A percentile compares a stretch with the other conserved stretches of the same genome.
phyloP scores from a whole-genome alignment of 1,140 invertebrate genomes.

The Oryctes rhinoceros region DNA sequence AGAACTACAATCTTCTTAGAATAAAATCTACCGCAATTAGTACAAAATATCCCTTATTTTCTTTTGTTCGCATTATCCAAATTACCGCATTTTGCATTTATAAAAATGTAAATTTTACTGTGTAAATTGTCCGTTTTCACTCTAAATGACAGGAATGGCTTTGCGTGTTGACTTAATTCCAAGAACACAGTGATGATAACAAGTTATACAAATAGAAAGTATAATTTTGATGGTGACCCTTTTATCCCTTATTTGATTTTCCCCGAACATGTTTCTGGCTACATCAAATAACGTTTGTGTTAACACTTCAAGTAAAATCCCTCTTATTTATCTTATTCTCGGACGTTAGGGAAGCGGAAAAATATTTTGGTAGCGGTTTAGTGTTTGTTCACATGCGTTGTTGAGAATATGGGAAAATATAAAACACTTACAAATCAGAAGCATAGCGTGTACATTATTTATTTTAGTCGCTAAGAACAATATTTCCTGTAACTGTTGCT shows the following conservation, averaged over 20 bases:
- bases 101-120: slow-evolving; percentile 5
- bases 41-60: too few species aligned
- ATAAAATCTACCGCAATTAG: too few species aligned
- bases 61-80: too few species aligned
- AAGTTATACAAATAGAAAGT: slow-evolving; percentile 26
- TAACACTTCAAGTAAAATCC: slow-evolving; percentile 18
- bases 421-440: too few species aligned
- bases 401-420: too few species aligned
- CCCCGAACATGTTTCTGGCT: neutral
- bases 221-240: slow-evolving; percentile 26
- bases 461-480: neutral
- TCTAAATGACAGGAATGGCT: neutral
- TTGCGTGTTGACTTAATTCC: slow-evolving; percentile 13
- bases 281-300: neutral
- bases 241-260: slow-evolving; percentile 9
- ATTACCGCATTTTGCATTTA: neutral
- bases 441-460: too few species aligned
- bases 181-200: neutral
- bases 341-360: neutral
- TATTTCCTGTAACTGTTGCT: neutral
- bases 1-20: too few species aligned
- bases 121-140: neutral
- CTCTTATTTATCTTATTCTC: neutral
- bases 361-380: neutral
- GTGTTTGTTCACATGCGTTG: too few species aligned